phyloP scores from a whole-genome alignment of 2,888 invertebrate species.

The Harpagoxenus sublaevis region DNA sequence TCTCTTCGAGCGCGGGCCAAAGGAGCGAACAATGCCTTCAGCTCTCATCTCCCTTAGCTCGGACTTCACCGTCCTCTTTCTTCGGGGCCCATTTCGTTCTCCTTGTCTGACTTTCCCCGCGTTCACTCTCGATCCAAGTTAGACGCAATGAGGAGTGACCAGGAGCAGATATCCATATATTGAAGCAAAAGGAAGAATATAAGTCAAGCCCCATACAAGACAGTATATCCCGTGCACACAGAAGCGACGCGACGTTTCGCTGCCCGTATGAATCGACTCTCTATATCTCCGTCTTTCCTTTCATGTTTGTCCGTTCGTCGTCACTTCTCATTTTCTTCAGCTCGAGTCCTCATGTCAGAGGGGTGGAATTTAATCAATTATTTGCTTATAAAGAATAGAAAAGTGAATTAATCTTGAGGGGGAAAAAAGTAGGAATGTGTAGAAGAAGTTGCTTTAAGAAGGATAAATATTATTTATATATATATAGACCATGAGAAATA shows the following conservation, averaged over 20 bases:
- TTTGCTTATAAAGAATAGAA: neutral
- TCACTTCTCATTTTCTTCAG: conserved; percentile 41
- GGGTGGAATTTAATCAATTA: conserved; percentile 33
- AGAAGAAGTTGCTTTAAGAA: neutral
- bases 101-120: conserved; percentile 13
- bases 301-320: conserved; percentile 22
- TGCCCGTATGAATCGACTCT: conserved; percentile 5
- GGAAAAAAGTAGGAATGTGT: neutral
- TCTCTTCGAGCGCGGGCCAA: conserved; percentile 66
- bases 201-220: conserved; percentile 45
- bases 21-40: conserved; percentile 75
- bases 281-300: conserved; percentile 16
- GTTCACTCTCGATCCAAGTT: conserved; percentile 22
- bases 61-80: conserved; percentile 34
- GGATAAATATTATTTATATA: neutral
- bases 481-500: neutral
- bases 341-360: neutral
- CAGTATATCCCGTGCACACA: conserved; percentile 39
- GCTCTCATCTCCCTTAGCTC: conserved; percentile 60
- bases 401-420: neutral
- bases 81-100: neutral
- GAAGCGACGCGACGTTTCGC: conserved; percentile 35
- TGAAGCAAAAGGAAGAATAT: conserved; percentile 35
- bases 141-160: conserved; percentile 31
- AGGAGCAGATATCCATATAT: conserved; percentile 47